Conservation (phyloP, 2,113 vertebrate genomes). For the Aegotheles bennettii region DNA sequence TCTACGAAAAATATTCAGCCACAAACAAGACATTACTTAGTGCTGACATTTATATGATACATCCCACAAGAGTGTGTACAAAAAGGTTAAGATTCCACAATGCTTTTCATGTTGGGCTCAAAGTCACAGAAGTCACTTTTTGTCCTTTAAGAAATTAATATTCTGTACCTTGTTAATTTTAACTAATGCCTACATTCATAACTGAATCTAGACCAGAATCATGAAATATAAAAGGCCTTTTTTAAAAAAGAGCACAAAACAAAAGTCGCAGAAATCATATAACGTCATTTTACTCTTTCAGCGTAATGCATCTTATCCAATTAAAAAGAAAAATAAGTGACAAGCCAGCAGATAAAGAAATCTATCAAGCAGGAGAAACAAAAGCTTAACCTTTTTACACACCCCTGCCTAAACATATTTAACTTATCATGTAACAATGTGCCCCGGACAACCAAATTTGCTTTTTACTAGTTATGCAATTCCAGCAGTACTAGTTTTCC, state of each 20-base stretch:
- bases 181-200: conserved; percentile 79
- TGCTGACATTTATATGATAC: conserved; percentile 82
- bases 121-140: conserved; percentile 76
- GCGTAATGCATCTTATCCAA: conserved; percentile 54
- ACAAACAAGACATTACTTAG: conserved; percentile 87
- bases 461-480: conserved; percentile 72
- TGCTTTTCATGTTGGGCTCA: conserved; percentile 72
- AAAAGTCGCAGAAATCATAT: conserved; percentile 66
- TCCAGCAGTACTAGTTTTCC: conserved; percentile 82
- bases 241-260: conserved; percentile 53
- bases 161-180: conserved; percentile 73
- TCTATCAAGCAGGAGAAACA: conserved; percentile 76
- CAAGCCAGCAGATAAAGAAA: conserved; percentile 65
- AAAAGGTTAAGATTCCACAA: conserved; percentile 85
- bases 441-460: conserved; percentile 79
- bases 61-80: conserved; percentile 82
- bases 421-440: conserved; percentile 80
- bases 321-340: conserved; percentile 67
- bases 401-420: conserved; percentile 80
- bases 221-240: conserved; percentile 73
- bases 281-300: conserved; percentile 53
- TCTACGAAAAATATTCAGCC: conserved; percentile 85
- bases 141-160: conserved; percentile 76
- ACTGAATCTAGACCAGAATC: conserved; percentile 80
- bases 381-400: conserved; percentile 86